Evolutionary conservation across 2,888 invertebrate genomes (phyloP).

Genomic region (Apeira syringaria): DNA sequence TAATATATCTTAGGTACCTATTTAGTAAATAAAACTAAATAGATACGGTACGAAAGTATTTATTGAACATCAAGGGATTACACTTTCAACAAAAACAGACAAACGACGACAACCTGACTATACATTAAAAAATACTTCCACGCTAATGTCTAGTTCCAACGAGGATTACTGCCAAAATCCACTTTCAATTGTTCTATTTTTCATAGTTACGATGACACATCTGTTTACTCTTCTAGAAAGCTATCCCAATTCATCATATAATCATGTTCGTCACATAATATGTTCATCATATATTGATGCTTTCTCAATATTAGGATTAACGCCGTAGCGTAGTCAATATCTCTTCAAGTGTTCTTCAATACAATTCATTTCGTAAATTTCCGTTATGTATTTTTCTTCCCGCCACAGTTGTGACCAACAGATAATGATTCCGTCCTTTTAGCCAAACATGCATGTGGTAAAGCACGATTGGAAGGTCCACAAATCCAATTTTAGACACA

Average conservation of each 20-base stretch:
- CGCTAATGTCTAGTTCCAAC: conserved; percentile 24
- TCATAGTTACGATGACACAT: conserved; percentile 3
- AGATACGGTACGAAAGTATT: conserved; percentile 53
- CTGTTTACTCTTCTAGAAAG: conserved; percentile 8
- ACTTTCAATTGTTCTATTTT: too few relatives aligned
- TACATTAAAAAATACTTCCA: conserved; percentile 44
- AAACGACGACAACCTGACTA: conserved; percentile 49
- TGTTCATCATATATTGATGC: too few relatives aligned
- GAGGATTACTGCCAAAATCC: conserved; percentile 15
- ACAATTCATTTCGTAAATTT: conserved; percentile 8
- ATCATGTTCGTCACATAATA: conserved; percentile 6
- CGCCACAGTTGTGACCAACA: background rate
- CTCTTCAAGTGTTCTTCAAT: conserved; percentile 12
- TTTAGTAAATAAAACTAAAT: conserved; percentile 33
- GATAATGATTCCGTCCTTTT: conserved; percentile 7
- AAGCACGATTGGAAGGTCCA: conserved; percentile 10
- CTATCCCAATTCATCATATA: conserved; percentile 9
- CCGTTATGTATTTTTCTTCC: conserved; percentile 5
- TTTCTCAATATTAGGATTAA: conserved; percentile 9
- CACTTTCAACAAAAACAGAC: conserved; percentile 47
- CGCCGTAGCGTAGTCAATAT: conserved; percentile 11
- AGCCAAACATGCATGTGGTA: conserved; percentile 17
- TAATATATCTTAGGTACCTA: background rate
- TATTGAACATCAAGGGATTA: conserved; percentile 69
- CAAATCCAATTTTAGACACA: too few relatives aligned